Base-by-base conservation (phyloP, 1,140 invertebrate species). In the Anoplolepis gracilipes region DNA sequence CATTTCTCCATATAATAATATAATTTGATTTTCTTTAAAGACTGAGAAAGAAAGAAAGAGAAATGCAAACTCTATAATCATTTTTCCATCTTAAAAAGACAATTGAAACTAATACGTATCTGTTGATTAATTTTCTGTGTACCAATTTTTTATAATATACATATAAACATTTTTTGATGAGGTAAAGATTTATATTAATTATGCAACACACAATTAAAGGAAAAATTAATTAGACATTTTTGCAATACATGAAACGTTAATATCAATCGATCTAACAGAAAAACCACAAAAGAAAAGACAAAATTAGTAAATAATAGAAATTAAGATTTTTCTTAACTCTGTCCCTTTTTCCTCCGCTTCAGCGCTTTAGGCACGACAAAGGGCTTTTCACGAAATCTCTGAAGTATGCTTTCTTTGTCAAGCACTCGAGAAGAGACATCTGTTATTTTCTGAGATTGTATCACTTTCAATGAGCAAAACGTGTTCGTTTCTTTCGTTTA, bases 361-460 rank as follows among this genome's bases (percentile, higher is more conserved):
- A 77, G 82, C 67, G 62, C 57, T 88, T 88, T 73, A 36, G 87
- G 85, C 73, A 82, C 85, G 70, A 90, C 89, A 91, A 91, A 89
- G 85, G 85, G 84, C 87, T 89, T 89, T 85, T 77, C 87, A 76
- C 84, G 85, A 85, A 90, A 88, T 90, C 86, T 88, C 84, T 53
- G 84, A 90, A 84, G 89, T 89, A 90, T 84, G 77, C 77, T 90
- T 90, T 90, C 86, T 90, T 90, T 90, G 89, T 86, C 69, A 59
- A 90, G 86, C 88, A 90, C 89, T 90, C 73, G 88, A 88, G 72
- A 19, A 49, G 84, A 81, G 88, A 90, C 89, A 90, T 90, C 89
- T 90, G 89, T 90, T 90, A 90, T 87, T 90, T 90, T 86, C 86
- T 70, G 84, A 90, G 88, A 90, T 90, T 90, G 88, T 90, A 90